These are phyloP conservation scores for Echeneis naucrates DNA, from an alignment of 2,797 vertebrate genomes.

Conservation along the genomic window DNA sequence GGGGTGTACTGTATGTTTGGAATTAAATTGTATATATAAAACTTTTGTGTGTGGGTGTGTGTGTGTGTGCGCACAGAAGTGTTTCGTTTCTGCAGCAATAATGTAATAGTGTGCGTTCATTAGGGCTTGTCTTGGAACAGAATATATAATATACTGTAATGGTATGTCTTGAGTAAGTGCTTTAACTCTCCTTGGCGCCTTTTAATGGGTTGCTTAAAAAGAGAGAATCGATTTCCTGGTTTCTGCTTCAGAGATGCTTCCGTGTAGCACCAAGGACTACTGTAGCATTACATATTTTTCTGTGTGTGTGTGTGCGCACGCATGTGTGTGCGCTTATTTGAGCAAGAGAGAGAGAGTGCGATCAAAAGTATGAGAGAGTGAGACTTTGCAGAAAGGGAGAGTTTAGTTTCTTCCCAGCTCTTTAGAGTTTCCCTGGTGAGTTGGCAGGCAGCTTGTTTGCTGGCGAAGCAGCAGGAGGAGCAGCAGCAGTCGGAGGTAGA, in stretches of 20 bases:
- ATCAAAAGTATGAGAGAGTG: slow-evolving; percentile 40
- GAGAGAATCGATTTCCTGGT: slow-evolving; percentile 83
- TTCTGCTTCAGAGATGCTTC: slow-evolving; percentile 71
- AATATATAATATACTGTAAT: slow-evolving; percentile 66
- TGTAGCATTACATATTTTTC: slow-evolving; percentile 46
- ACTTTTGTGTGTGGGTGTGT: background rate
- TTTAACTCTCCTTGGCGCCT: slow-evolving; percentile 80
- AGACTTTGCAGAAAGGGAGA: slow-evolving; percentile 67
- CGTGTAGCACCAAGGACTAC: slow-evolving; percentile 57
- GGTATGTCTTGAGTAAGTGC: slow-evolving; percentile 77
- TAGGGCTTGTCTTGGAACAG: slow-evolving; percentile 43
- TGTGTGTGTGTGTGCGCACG: slow-evolving; percentile 24
- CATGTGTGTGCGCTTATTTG: background rate
- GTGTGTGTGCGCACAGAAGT: background rate
- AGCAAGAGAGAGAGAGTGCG: slow-evolving; percentile 25
- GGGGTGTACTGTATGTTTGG: slow-evolving; percentile 1
- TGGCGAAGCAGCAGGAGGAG: slow-evolving; percentile 59
- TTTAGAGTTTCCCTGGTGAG: slow-evolving; percentile 73
- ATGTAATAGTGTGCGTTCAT: slow-evolving; percentile 41
- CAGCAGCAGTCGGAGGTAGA: slow-evolving; percentile 64
- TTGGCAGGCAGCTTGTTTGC: slow-evolving; percentile 73
- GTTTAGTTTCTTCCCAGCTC: slow-evolving; percentile 67
- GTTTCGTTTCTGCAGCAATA: slow-evolving; percentile 4
- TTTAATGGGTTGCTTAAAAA: slow-evolving; percentile 81
- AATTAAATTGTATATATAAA: background rate